Evolutionary conservation across 2,888 invertebrate species (phyloP).

Genomic region (Gryllus longicercus): DNA sequence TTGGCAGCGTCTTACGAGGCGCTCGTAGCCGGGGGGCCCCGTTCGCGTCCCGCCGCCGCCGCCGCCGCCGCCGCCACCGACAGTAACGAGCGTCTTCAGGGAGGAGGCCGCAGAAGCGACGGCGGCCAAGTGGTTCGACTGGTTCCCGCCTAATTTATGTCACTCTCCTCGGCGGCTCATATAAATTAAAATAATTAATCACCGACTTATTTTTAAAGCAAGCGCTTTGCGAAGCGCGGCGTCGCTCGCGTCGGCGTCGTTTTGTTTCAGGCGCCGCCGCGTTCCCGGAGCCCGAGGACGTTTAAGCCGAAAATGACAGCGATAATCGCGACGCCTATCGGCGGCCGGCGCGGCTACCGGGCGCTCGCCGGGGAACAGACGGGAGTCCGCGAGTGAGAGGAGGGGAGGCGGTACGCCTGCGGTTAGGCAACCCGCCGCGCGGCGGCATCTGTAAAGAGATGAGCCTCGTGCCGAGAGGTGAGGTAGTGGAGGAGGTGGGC

Average conservation of each 20-base stretch:
- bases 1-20: too few species aligned
- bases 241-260: background rate
- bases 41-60: background rate
- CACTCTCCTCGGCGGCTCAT: background rate
- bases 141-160: slow-evolving; percentile 17
- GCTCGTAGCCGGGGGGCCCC: background rate
- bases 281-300: background rate
- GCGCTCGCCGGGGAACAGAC: background rate
- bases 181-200: slow-evolving; percentile 17
- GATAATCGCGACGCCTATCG: slow-evolving; percentile 8
- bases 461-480: background rate
- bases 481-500: background rate
- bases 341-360: background rate
- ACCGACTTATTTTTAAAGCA: background rate
- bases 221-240: background rate
- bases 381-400: background rate
- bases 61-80: background rate
- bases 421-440: background rate
- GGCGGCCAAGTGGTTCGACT: slow-evolving; percentile 2
- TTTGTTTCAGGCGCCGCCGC: background rate
- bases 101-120: background rate
- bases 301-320: background rate
- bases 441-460: background rate
- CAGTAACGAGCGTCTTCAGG: background rate
- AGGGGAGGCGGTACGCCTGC: background rate